These are phyloP conservation scores for Nebria brevicollis DNA, from an alignment of 2,888 invertebrate species.

Conservation along the genomic window DNA sequence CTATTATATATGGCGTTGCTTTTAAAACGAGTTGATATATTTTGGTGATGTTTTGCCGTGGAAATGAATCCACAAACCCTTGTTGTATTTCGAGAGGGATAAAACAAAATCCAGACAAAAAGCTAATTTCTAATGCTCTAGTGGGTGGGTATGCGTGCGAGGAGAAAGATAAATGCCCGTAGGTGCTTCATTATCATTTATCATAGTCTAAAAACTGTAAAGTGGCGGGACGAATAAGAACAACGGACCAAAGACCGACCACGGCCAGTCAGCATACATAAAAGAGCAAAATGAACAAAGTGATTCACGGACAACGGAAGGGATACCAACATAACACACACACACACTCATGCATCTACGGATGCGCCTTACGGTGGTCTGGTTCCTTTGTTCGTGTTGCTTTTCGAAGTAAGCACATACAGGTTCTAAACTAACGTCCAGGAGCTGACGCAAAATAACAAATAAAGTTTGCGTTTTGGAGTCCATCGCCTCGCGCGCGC, in stretches of 20 bases:
- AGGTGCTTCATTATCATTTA: slow-evolving; percentile 32
- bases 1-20: too few relatives aligned
- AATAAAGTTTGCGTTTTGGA: background rate
- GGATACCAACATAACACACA: slow-evolving; percentile 9
- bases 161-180: background rate
- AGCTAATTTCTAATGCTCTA: slow-evolving; percentile 14
- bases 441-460: background rate
- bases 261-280: slow-evolving; percentile 6
- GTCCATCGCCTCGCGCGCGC: background rate
- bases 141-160: background rate
- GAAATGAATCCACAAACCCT: background rate
- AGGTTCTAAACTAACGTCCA: background rate
- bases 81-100: background rate
- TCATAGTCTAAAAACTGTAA: slow-evolving; percentile 15
- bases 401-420: background rate
- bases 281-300: slow-evolving; percentile 12
- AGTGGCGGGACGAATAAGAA: slow-evolving; percentile 12
- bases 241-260: slow-evolving; percentile 3
- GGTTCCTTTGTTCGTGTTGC: slow-evolving; percentile 5
- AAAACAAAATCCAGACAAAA: slow-evolving; percentile 1
- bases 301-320: slow-evolving; percentile 21
- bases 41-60: too few relatives aligned
- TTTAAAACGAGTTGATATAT: too few relatives aligned
- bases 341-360: background rate
- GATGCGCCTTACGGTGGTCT: background rate